Percentiles rank a stretch among this genome's conserved stretches.
Evolutionary conservation across 2,113 vertebrate genomes (phyloP).

Genomic region (Proteles cristata): DNA sequence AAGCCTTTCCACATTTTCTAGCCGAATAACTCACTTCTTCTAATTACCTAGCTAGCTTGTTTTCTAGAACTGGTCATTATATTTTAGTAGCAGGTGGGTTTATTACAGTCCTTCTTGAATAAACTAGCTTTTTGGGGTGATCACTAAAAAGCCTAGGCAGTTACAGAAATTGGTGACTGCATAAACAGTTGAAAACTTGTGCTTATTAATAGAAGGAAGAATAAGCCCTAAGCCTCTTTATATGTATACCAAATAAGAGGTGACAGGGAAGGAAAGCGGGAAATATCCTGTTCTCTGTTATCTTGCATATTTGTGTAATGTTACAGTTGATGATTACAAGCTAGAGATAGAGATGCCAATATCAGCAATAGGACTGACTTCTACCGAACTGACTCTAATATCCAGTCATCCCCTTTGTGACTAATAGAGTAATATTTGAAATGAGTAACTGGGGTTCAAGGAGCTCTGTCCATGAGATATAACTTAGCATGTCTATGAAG

Average conservation of each 20-base stretch:
- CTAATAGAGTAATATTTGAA: constrained; percentile 18
- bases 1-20: constrained; percentile 33
- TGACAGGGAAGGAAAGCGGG: neutral
- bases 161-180: constrained; percentile 1
- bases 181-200: neutral
- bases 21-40: neutral
- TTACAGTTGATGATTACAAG: constrained; percentile 76
- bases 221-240: neutral
- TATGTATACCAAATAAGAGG: neutral
- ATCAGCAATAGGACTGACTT: constrained; percentile 4
- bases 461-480: neutral
- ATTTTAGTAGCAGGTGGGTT: constrained; percentile 26
- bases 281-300: neutral
- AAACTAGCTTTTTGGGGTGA: neutral
- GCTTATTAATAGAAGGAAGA: neutral
- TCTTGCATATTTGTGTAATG: constrained; percentile 71
- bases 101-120: constrained; percentile 32
- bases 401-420: neutral
- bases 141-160: neutral
- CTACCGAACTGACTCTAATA: neutral
- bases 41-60: constrained; percentile 2
- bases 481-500: neutral
- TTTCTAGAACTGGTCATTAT: constrained; percentile 39
- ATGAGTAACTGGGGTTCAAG: neutral
- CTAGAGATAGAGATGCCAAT: constrained; percentile 74